Conservation (phyloP, 2,113 vertebrate species). For the Melanostigma gelatinosum region DNA sequence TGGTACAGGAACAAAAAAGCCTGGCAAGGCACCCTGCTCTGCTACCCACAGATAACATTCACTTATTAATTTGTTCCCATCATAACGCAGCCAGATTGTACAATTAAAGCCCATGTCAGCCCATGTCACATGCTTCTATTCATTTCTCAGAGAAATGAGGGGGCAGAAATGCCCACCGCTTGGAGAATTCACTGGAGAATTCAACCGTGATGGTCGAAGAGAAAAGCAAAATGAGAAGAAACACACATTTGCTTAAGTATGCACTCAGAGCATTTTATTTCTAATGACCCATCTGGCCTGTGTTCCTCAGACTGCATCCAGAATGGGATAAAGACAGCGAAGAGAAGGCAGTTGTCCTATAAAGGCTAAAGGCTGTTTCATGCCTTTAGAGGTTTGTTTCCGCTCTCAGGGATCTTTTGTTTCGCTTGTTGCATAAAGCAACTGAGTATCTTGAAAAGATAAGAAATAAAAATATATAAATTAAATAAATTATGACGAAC, state of each 20-base stretch:
- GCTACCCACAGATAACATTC: constrained; percentile 74
- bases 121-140: constrained; percentile 65
- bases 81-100: constrained; percentile 65
- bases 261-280: constrained; percentile 64
- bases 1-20: constrained; percentile 55
- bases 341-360: constrained; percentile 27
- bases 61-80: constrained; percentile 72
- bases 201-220: constrained; percentile 48
- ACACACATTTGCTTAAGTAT: constrained; percentile 61
- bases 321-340: constrained; percentile 67
- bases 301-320: constrained; percentile 62
- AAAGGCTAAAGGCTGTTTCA: not conserved
- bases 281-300: constrained; percentile 75
- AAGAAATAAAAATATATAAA: not conserved
- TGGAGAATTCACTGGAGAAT: constrained; percentile 54
- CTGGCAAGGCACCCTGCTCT: constrained; percentile 60
- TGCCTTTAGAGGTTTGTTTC: constrained; percentile 1
- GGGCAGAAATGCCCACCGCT: constrained; percentile 60
- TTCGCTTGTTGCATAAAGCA: not conserved
- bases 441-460: not conserved
- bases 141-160: constrained; percentile 54
- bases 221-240: constrained; percentile 49
- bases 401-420: constrained; percentile 6
- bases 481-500: not conserved
- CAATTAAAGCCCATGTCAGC: constrained; percentile 71